phyloP scores from a whole-genome alignment of 2,113 vertebrate species.

The Verasper variegatus region DNA sequence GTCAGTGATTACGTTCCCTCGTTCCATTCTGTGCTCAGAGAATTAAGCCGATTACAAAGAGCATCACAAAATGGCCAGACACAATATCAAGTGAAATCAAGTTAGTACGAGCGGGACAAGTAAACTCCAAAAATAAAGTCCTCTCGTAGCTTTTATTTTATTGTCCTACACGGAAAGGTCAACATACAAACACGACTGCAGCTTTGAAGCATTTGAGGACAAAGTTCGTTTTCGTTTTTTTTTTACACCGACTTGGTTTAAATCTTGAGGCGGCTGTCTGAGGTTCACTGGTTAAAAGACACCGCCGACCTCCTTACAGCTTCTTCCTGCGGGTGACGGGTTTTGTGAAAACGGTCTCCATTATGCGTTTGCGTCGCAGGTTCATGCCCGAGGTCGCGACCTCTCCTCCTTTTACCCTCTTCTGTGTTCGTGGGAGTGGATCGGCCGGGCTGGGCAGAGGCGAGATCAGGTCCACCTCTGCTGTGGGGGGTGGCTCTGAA shows the following conservation, averaged over 20 bases:
- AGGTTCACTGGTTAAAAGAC: slow-evolving; percentile 42
- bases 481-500: slow-evolving; percentile 80
- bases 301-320: slow-evolving; percentile 73
- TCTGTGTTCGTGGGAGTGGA: slow-evolving; percentile 67
- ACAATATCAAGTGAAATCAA: slow-evolving; percentile 33
- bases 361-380: slow-evolving; percentile 82
- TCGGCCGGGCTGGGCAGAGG: slow-evolving; percentile 86
- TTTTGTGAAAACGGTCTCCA: slow-evolving; percentile 88
- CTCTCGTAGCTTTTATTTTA: slow-evolving; percentile 32
- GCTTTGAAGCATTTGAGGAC: slow-evolving; percentile 49
- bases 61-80: slow-evolving; percentile 38
- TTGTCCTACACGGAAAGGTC: slow-evolving; percentile 28
- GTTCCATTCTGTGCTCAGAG: slow-evolving; percentile 32
- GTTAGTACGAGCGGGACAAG: slow-evolving; percentile 39
- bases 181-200: slow-evolving; percentile 24
- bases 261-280: slow-evolving; percentile 29
- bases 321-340: slow-evolving; percentile 92
- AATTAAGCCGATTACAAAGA: slow-evolving; percentile 20
- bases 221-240: background rate
- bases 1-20: slow-evolving; percentile 29
- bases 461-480: slow-evolving; percentile 88
- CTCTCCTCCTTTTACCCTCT: slow-evolving; percentile 54
- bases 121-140: slow-evolving; percentile 72
- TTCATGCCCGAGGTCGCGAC: slow-evolving; percentile 72
- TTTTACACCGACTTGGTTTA: slow-evolving; percentile 1